These are phyloP conservation scores for Drosophila bunnanda DNA, from an alignment of 2,888 invertebrate genomes.

Conservation along the genomic window DNA sequence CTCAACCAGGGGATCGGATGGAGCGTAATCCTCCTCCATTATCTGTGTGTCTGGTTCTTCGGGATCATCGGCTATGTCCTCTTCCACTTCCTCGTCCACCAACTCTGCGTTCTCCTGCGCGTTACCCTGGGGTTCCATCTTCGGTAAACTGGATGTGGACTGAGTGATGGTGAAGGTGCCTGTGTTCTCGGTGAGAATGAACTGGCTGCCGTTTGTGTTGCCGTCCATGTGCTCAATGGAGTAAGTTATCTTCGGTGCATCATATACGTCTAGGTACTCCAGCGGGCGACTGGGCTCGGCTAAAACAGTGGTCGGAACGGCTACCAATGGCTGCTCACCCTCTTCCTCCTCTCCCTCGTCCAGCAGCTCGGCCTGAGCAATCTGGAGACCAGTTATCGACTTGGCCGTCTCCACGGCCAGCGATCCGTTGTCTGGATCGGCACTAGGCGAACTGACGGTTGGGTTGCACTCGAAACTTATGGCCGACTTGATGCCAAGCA, in stretches of 20 bases:
- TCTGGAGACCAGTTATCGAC: constrained; percentile 68
- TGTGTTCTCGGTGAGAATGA: constrained; percentile 82
- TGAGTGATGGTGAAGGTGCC: constrained; percentile 82
- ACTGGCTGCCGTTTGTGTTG: constrained; percentile 80
- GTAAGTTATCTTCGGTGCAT: constrained; percentile 83
- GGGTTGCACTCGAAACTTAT: constrained; percentile 84
- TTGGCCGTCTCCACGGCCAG: constrained; percentile 54
- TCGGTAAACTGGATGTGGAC: constrained; percentile 59
- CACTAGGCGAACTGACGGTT: constrained; percentile 28
- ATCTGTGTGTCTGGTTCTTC: constrained; percentile 74
- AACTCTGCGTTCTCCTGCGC: constrained; percentile 59
- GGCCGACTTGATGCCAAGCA: constrained; percentile 84
- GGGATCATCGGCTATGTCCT: constrained; percentile 70
- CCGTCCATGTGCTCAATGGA: constrained; percentile 83
- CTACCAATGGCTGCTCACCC: constrained; percentile 13
- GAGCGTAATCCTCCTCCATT: constrained; percentile 78
- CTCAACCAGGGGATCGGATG: constrained; percentile 72
- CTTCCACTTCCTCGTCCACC: constrained; percentile 75
- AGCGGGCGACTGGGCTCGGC: constrained; percentile 67
- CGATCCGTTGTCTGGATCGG: constrained; percentile 26
- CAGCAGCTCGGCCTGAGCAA: constrained; percentile 78
- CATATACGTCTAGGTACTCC: constrained; percentile 83
- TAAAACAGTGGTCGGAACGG: constrained; percentile 44
- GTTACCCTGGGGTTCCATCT: constrained; percentile 64
- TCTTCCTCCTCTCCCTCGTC: constrained; percentile 65